Evolutionary conservation across 2,113 vertebrate species (phyloP).

Genomic region (Tetraodon nigroviridis): DNA sequence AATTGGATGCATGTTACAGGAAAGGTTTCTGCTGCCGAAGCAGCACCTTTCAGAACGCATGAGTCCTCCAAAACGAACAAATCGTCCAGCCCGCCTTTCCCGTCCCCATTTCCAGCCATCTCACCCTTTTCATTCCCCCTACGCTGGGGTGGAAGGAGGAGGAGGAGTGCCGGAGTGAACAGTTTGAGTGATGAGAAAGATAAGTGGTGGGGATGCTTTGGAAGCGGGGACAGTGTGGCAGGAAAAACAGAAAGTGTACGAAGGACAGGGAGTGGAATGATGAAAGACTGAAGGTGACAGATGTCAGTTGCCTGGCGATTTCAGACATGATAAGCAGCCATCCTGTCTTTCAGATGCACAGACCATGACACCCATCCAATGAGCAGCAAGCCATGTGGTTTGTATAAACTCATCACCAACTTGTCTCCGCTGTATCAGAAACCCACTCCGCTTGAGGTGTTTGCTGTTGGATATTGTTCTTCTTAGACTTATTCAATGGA

Average conservation of each 20-base stretch:
- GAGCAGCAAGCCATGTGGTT: constrained; percentile 13
- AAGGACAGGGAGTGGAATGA: constrained; percentile 16
- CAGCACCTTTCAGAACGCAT: constrained; percentile 60
- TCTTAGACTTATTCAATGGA: not conserved
- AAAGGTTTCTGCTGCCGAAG: constrained; percentile 64
- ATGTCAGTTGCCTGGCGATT: constrained; percentile 60
- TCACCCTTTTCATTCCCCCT: constrained; percentile 41
- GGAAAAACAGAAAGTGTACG: constrained; percentile 32
- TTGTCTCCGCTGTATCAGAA: constrained; percentile 3
- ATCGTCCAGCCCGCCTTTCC: constrained; percentile 48
- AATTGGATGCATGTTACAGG: constrained; percentile 60
- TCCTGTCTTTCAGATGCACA: constrained; percentile 54
- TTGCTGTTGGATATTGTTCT: not conserved
- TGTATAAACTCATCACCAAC: constrained; percentile 7
- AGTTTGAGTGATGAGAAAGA: constrained; percentile 70
- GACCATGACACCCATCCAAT: constrained; percentile 34
- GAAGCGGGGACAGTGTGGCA: constrained; percentile 49
- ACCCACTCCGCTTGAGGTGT: constrained; percentile 26
- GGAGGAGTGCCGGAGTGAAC: constrained; percentile 40
- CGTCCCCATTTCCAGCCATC: constrained; percentile 26
- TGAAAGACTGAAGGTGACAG: constrained; percentile 58
- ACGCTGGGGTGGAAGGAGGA: constrained; percentile 28
- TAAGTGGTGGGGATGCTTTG: constrained; percentile 69
- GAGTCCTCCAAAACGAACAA: constrained; percentile 49
- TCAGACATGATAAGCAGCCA: constrained; percentile 56